Conservation (phyloP, 1,140 invertebrate genomes). For the Tetramorium alpestre region DNA sequence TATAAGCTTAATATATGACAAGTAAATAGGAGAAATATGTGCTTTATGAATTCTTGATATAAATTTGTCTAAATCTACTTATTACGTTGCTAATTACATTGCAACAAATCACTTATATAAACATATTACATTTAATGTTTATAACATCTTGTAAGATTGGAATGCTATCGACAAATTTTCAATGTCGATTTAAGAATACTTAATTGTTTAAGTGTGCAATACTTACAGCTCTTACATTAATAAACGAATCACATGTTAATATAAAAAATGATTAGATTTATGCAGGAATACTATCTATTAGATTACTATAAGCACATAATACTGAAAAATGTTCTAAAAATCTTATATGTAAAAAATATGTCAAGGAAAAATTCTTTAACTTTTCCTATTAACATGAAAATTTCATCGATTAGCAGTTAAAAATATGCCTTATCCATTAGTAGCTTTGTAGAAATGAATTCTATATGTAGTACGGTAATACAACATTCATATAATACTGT, state of each 20-base stretch:
- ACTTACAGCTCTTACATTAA: not conserved
- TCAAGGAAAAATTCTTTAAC: not conserved
- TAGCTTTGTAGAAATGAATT: slow-evolving; percentile 1
- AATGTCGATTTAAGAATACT: not conserved
- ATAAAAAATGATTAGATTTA: slow-evolving; percentile 20
- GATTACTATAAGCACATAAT: not conserved
- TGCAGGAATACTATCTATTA: not conserved
- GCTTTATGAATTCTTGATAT: slow-evolving; percentile 8
- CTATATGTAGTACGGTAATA: not conserved
- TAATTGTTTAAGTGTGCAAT: not conserved
- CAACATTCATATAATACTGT: slow-evolving; percentile 20
- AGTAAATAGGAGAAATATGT: not conserved
- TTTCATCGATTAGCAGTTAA: slow-evolving; percentile 8
- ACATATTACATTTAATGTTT: not conserved
- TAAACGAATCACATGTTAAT: not conserved
- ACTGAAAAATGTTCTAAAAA: slow-evolving; percentile 17
- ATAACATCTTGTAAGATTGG: not conserved
- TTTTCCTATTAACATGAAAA: not conserved
- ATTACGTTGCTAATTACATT: not conserved
- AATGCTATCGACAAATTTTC: slow-evolving; percentile 14
- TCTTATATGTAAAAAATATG: not conserved
- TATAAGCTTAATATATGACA: slow-evolving; percentile 40
- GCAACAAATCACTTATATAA: not conserved
- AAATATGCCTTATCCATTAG: slow-evolving; percentile 12
- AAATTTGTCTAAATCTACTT: slow-evolving; percentile 18